phyloP scores from a whole-genome alignment of 2,888 invertebrate genomes.

The Drosophila quasianomalipes region DNA sequence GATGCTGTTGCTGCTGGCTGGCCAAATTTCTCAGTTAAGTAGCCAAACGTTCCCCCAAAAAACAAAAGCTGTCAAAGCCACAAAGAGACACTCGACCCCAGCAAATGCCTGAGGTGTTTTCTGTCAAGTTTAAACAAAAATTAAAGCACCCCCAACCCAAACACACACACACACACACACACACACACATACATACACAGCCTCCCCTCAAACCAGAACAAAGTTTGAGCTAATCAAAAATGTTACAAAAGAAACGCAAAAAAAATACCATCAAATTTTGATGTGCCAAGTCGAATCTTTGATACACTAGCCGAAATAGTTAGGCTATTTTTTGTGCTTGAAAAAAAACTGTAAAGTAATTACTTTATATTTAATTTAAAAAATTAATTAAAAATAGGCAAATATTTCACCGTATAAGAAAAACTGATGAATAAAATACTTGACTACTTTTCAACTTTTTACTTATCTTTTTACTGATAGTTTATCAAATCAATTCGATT shows the following conservation, averaged over 20 bases:
- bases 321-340: not conserved
- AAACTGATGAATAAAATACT: not conserved
- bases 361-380: not conserved
- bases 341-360: not conserved
- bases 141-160: constrained; percentile 58
- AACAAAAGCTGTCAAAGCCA: constrained; percentile 74
- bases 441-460: not conserved
- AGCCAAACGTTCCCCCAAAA: constrained; percentile 46
- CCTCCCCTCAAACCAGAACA: constrained; percentile 28
- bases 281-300: not conserved
- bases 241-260: constrained; percentile 49
- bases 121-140: constrained; percentile 75
- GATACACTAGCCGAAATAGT: constrained; percentile 32
- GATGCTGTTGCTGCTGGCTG: constrained; percentile 52
- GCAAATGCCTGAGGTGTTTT: constrained; percentile 71
- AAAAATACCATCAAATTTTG: not conserved
- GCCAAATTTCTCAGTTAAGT: constrained; percentile 55
- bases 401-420: rapidly evolving
- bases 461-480: not conserved
- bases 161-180: constrained; percentile 6
- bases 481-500: not conserved
- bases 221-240: constrained; percentile 75
- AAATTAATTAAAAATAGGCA: not conserved
- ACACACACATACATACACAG: constrained; percentile 29
- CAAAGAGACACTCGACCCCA: constrained; percentile 75